Evolutionary conservation across 2,888 invertebrate genomes (phyloP), one percentile per base, ranked within the genome.

Genomic region (Oithona nana): DNA sequence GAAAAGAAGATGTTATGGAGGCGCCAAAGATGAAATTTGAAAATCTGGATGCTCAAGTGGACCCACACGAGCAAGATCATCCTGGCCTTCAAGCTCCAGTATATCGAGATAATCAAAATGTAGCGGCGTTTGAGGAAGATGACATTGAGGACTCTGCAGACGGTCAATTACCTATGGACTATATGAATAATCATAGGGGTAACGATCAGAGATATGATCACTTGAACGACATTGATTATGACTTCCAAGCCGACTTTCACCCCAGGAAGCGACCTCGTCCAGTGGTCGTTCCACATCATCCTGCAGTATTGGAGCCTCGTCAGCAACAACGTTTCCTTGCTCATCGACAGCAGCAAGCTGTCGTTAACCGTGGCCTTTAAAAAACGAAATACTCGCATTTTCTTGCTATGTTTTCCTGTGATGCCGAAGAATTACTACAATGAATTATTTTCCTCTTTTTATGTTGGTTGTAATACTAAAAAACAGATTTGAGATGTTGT

Each of bases 1-100:
- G 26, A 20, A 54, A 54, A 24, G 54, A 54, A 26, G 54, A 54
- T 26, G 54, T 54, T 26, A 54, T 54, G 54, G 54, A 54, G 11
- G 54, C 54, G 11, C 54, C 54, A 6, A 54, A 54, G 24, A 39
- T 39, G 39, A 6, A 16, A 11, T 39, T 39, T 39, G 39, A 39
- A 16, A 39, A 39, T 16, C 39, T 39, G 16, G 39, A 39, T 39
- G 39, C 39, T 39, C 39, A 39, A 39, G 39, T 39, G 8, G 39
- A 39, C 16, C 39, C 39, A 11, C 8, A 11, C 39, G 8, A 39
- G 6, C 39, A 39, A 11, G 39, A 39, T 16, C 39, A 39, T 39
- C 39, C 39, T 39, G 39, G 39, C 16, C 16, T 39, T 6, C 39
- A 39, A 39, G 39, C 39, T 16, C 39, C 39, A 11, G 39, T 39